Evolutionary conservation across 2,113 vertebrate species (phyloP), one percentile per base, ranked within the genome.

Genomic region (Chaetops frenatus): DNA sequence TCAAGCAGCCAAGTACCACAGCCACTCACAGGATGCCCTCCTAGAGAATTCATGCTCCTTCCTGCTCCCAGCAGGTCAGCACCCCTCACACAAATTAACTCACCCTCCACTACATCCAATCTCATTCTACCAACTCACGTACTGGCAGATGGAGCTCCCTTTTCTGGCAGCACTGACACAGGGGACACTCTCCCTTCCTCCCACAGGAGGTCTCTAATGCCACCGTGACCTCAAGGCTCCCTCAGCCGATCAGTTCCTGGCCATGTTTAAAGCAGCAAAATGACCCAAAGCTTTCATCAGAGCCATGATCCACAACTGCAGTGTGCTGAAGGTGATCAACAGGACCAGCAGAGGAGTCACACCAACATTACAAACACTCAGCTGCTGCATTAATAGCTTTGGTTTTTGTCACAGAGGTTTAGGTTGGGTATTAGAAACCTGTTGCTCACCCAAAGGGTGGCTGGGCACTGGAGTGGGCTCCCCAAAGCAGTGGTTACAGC

Each of bases 301-400:
- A 64, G 53, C 64, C 0, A 0, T 7, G 31, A 58, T 16, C 22
- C 53, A 38, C 1, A 1, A 25, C 29, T 27, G 40, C 15, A 2
- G 22, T 3, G 24, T 4, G n/a, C 48, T 35, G 22, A 33, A 38
- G 33, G 10, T 5, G 31, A 4, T 5, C 31, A 2, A 6, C 22
- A 54, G 60, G 7, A 56, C 13, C 3, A 82, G 70, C 60, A 65
- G 36, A 29, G 66, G 11, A 28, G 14, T 20, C n/a, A 24, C 2
- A 2, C 18, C 25, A 18, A 38, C 12, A 17, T 8, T 38, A 1
- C 21, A 35, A n/a, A 33, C 7, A 23, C 6, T 29, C 35, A 42
- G 56, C 28, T 74, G 36, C 51, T 56, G n/a, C 3, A 4, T 23
- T 7, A 24, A 51, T 0, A 56, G 15, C 45, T 47, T 29, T 57